A percentile compares a stretch with the other conserved stretches of the same genome.
Conservation (phyloP, 1,140 invertebrate genomes). For the Aradophagus sp. region DNA sequence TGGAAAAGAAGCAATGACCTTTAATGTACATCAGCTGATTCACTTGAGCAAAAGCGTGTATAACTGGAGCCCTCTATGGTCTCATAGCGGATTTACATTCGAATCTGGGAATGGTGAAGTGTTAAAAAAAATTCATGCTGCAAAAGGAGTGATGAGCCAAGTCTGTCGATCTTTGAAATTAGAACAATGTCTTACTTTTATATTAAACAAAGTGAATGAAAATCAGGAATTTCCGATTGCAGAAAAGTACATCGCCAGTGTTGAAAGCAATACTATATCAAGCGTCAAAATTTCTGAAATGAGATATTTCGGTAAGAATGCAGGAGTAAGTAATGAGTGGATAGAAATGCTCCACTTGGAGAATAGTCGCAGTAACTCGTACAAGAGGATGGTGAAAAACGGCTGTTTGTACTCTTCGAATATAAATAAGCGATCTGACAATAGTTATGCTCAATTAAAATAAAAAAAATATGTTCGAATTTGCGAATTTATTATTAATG, state of each 20-base stretch:
- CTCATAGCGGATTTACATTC: slow-evolving; percentile 12
- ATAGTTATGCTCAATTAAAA: background rate
- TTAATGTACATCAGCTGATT: slow-evolving; percentile 24
- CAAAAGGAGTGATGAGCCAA: slow-evolving; percentile 11
- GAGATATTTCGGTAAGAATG: background rate
- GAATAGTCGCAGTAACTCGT: background rate
- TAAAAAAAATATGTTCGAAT: background rate
- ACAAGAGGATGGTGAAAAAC: background rate
- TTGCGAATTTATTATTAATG: background rate
- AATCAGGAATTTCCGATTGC: background rate
- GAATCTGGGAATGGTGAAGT: slow-evolving; percentile 5
- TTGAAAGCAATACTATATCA: background rate
- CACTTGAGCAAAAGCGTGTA: slow-evolving; percentile 27
- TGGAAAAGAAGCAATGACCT: slow-evolving; percentile 21
- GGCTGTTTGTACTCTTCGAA: background rate
- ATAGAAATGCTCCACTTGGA: background rate
- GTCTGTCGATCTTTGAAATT: background rate
- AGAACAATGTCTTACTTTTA: background rate
- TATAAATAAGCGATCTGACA: background rate
- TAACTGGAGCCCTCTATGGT: slow-evolving; percentile 22
- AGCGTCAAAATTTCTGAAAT: background rate
- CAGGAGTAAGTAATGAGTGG: background rate
- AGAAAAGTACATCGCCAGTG: no score
- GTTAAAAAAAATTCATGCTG: slow-evolving; percentile 21
- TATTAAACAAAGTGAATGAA: background rate